phyloP scores from a whole-genome alignment of 2,113 vertebrate genomes.

The Cyprinodon brontotheroides region DNA sequence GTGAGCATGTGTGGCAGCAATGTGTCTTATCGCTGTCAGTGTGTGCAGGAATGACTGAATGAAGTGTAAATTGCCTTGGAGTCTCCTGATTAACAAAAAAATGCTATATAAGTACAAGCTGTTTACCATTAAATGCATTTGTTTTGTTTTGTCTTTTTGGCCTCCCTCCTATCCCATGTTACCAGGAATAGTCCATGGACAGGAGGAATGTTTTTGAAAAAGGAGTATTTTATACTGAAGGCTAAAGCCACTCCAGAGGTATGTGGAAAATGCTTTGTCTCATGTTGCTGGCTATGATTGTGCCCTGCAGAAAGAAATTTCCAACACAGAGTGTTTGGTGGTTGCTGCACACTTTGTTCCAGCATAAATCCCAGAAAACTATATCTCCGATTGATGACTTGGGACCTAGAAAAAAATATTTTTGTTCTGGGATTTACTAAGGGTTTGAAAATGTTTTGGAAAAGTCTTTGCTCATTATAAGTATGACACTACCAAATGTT shows the following conservation, averaged over 20 bases:
- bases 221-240: slow-evolving; percentile 50
- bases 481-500: slow-evolving; percentile 47
- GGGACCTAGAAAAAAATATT: slow-evolving; percentile 2
- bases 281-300: slow-evolving; percentile 60
- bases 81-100: too few species aligned
- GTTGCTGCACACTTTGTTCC: slow-evolving; percentile 42
- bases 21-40: too few species aligned
- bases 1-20: too few species aligned
- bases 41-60: too few species aligned
- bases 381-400: slow-evolving; percentile 35
- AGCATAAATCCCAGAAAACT: slow-evolving; percentile 55
- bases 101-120: too few species aligned
- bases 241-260: slow-evolving; percentile 48
- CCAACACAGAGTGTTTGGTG: slow-evolving; percentile 33
- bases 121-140: too few species aligned
- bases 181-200: slow-evolving; percentile 1
- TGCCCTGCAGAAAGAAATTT: slow-evolving; percentile 52
- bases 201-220: slow-evolving; percentile 44
- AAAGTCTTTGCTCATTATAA: slow-evolving; percentile 38
- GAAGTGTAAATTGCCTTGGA: too few species aligned
- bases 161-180: not conserved
- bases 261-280: slow-evolving; percentile 63
- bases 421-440: slow-evolving; percentile 8
- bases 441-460: slow-evolving; percentile 22
- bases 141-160: not conserved